Evolutionary conservation across 1,140 invertebrate genomes (phyloP).

Genomic region (Copidosoma floridanum): DNA sequence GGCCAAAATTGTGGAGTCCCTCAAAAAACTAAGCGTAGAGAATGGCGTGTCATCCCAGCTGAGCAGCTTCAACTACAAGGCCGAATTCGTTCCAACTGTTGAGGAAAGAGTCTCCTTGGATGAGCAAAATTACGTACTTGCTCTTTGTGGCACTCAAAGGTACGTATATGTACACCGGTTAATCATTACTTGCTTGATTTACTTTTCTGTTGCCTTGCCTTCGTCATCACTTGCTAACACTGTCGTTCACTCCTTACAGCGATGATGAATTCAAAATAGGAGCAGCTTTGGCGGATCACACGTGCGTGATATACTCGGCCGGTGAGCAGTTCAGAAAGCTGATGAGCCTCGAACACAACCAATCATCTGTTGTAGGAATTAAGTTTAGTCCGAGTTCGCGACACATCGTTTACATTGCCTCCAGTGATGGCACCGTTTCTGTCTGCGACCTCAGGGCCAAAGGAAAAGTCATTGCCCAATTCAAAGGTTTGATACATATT

Average conservation of each 20-base stretch:
- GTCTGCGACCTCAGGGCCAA: conserved; percentile 66
- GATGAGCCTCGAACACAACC: conserved; percentile 50
- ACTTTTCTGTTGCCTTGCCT: too few relatives aligned
- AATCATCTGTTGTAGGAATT: conserved; percentile 58
- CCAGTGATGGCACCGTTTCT: conserved; percentile 62
- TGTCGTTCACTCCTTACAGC: conserved; percentile 32
- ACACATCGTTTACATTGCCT: conserved; percentile 63
- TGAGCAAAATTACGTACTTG: conserved; percentile 43
- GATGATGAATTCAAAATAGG: conserved; percentile 48
- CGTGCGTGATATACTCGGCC: conserved; percentile 51
- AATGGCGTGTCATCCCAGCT: conserved; percentile 22
- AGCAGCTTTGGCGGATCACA: conserved; percentile 44
- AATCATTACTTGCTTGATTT: too few relatives aligned
- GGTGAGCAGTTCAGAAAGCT: conserved; percentile 44
- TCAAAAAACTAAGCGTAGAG: conserved; percentile 33
- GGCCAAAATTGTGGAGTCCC: conserved; percentile 37
- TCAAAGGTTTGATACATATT: conserved; percentile 56
- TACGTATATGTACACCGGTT: conserved; percentile 19
- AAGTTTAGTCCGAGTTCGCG: conserved; percentile 63
- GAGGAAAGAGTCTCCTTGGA: conserved; percentile 36
- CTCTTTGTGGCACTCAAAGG: conserved; percentile 44
- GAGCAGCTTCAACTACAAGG: conserved; percentile 17
- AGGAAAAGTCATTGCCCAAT: conserved; percentile 57
- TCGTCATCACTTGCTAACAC: too few relatives aligned
- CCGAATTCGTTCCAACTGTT: conserved; percentile 31